phyloP scores from a whole-genome alignment of 2,888 invertebrate species.

The Acholoe squamosa region DNA sequence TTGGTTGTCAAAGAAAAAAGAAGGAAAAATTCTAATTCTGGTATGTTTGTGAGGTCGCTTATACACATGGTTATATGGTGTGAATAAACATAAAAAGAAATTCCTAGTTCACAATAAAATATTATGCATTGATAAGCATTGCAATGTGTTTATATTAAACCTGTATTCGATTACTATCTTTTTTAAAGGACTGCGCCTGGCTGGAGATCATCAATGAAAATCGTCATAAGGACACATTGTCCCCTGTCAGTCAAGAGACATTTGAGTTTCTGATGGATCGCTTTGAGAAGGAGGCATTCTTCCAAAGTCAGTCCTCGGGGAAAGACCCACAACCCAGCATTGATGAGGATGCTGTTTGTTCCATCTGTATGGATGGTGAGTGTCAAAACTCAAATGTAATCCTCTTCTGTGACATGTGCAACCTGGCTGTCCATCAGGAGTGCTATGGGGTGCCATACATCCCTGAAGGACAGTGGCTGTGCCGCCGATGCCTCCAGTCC shows the following conservation, averaged over 20 bases:
- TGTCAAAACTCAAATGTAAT: conserved; percentile 99
- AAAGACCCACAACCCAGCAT: conserved; percentile 88
- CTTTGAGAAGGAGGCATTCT: conserved; percentile 94
- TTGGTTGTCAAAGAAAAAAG: too few species aligned
- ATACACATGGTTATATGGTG: too few species aligned
- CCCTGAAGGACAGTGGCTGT: conserved; percentile 98
- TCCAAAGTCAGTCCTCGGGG: conserved; percentile 83
- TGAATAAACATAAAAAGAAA: too few species aligned
- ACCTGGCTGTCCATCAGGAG: conserved; percentile 98
- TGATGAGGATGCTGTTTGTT: conserved; percentile 99
- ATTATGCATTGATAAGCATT: too few species aligned
- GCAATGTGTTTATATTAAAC: too few species aligned
- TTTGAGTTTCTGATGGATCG: conserved; percentile 98
- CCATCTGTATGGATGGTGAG: conserved; percentile 99
- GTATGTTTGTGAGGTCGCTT: too few species aligned
- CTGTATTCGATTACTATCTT: neutral
- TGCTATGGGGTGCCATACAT: conserved; percentile 99
- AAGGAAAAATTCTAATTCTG: too few species aligned
- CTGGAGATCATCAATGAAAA: conserved; percentile 93
- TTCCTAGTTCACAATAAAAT: too few species aligned
- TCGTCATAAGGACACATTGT: conserved; percentile 86
- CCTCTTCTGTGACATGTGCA: conserved; percentile 99
- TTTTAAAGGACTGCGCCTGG: conserved; percentile 92
- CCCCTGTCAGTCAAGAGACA: conserved; percentile 92
- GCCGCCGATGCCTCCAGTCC: conserved; percentile 96